phyloP scores from a whole-genome alignment of 2,888 invertebrate species.

The Cylindroiulus punctatus region DNA sequence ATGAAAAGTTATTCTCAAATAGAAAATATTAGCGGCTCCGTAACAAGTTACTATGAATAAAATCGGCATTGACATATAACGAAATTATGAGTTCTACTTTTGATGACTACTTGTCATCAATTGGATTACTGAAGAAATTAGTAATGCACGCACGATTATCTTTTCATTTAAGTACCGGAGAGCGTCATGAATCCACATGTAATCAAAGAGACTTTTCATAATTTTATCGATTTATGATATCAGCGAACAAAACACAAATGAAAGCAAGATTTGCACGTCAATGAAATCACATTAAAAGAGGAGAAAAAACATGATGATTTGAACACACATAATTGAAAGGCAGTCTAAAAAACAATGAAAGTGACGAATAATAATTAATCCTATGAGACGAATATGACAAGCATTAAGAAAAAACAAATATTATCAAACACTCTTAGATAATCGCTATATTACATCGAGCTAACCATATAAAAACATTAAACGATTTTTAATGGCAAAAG shows the following conservation, averaged over 20 bases:
- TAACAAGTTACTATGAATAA: too few species aligned
- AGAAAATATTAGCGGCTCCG: too few species aligned
- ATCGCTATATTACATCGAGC: slow-evolving; percentile 30
- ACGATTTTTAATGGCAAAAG: slow-evolving; percentile 39
- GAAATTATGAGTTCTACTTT: too few species aligned
- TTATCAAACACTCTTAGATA: background rate
- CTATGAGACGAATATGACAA: background rate
- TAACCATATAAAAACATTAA: slow-evolving; percentile 45
- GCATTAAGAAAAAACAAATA: background rate
- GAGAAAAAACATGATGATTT: slow-evolving; percentile 11
- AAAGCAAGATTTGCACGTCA: slow-evolving; percentile 24
- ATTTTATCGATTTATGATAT: slow-evolving; percentile 15
- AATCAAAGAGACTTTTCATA: background rate
- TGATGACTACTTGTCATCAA: too few species aligned
- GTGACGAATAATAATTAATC: slow-evolving; percentile 23
- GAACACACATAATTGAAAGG: slow-evolving; percentile 5
- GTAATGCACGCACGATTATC: too few species aligned
- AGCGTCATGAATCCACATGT: background rate
- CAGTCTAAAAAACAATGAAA: slow-evolving; percentile 42
- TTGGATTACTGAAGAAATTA: too few species aligned
- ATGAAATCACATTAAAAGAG: background rate
- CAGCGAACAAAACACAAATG: slow-evolving; percentile 29
- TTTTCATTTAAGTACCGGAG: too few species aligned
- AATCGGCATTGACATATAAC: too few species aligned
- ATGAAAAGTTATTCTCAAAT: too few species aligned